A percentile compares a stretch with the other conserved stretches of the same genome.
These are phyloP conservation scores for Dinomys branickii DNA, from an alignment of 2,113 vertebrate genomes.

Conservation along the genomic window DNA sequence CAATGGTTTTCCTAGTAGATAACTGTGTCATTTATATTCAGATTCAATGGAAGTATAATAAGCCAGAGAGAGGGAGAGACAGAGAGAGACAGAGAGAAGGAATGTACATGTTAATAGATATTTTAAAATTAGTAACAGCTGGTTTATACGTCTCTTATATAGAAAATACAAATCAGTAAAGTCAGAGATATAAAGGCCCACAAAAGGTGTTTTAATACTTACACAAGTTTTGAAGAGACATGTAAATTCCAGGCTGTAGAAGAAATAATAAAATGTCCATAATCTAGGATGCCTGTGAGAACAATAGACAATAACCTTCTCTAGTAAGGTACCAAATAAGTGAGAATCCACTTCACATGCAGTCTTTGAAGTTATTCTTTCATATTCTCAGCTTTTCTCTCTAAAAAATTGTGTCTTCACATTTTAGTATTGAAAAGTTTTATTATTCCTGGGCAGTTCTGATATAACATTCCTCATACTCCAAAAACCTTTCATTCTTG, in stretches of 20 bases:
- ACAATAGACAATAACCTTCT: not conserved
- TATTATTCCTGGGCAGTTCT: not conserved
- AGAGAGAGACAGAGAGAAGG: not conserved
- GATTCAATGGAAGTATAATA: not conserved
- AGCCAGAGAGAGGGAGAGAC: not conserved
- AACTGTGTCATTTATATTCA: not conserved
- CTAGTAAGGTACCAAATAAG: not conserved
- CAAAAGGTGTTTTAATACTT: not conserved
- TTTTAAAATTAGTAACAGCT: not conserved
- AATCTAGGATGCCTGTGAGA: not conserved
- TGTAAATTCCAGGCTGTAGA: not conserved
- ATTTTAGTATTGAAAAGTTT: slow-evolving; percentile 2
- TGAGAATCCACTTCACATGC: not conserved
- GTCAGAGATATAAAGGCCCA: not conserved
- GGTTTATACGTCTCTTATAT: not conserved
- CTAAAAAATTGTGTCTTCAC: slow-evolving; percentile 25
- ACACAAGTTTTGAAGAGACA: not conserved
- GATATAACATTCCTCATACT: not conserved
- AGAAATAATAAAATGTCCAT: not conserved
- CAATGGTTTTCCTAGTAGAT: not conserved
- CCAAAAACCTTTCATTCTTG: not conserved
- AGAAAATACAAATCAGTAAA: not conserved
- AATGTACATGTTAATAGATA: not conserved
- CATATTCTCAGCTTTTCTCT: slow-evolving; percentile 4
- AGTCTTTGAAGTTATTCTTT: not conserved